These are phyloP conservation scores for Larimichthys polyactis DNA, from an alignment of 2,113 vertebrate genomes.

Conservation along the genomic window DNA sequence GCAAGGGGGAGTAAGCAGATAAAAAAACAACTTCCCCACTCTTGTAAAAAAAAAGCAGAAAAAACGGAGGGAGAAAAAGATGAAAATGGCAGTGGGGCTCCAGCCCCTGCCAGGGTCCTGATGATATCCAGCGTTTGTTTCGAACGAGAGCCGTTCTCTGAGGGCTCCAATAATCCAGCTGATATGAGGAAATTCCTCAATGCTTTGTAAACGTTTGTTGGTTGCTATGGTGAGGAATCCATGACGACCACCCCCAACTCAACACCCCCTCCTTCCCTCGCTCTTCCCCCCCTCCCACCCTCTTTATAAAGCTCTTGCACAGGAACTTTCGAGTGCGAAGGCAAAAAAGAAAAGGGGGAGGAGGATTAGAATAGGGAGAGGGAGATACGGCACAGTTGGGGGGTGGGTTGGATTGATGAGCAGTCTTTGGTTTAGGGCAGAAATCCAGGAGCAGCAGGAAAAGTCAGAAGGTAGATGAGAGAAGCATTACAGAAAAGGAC, in stretches of 20 bases:
- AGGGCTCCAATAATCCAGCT: constrained; percentile 88
- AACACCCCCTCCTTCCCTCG: constrained; percentile 51
- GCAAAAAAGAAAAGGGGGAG: constrained; percentile 69
- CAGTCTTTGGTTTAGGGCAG: constrained; percentile 39
- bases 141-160: constrained; percentile 75
- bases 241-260: constrained; percentile 84
- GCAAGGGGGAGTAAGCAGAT: constrained; percentile 51
- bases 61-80: constrained; percentile 32
- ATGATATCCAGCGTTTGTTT: constrained; percentile 83
- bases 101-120: constrained; percentile 66
- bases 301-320: constrained; percentile 80
- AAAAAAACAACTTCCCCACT: constrained; percentile 56
- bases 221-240: constrained; percentile 88
- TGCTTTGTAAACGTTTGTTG: constrained; percentile 89
- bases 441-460: constrained; percentile 47
- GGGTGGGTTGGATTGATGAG: constrained; percentile 59
- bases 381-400: constrained; percentile 47
- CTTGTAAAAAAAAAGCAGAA: constrained; percentile 18
- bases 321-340: constrained; percentile 81
- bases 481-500: constrained; percentile 10
- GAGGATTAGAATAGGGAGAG: constrained; percentile 64
- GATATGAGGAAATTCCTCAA: constrained; percentile 90
- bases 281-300: constrained; percentile 43
- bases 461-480: constrained; percentile 33
- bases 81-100: constrained; percentile 70